phyloP scores from a whole-genome alignment of 2,797 vertebrate genomes.

The Loris lydekkerianus region DNA sequence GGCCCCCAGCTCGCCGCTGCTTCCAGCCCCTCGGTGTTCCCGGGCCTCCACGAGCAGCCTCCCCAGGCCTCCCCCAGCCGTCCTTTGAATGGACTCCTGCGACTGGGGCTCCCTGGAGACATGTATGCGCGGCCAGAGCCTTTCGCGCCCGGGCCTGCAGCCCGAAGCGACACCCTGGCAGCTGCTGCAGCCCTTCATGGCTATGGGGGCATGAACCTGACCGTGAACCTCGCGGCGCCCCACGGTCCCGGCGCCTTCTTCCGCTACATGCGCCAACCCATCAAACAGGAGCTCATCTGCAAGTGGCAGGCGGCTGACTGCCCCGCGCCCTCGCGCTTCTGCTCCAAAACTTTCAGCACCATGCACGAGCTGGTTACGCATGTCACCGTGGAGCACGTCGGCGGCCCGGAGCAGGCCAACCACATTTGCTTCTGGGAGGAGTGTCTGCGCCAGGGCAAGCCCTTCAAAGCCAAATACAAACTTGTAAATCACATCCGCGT shows the following conservation, averaged over 20 bases:
- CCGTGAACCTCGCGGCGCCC: slow-evolving; percentile 95
- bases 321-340: slow-evolving; percentile 93
- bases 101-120: slow-evolving; percentile 98
- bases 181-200: slow-evolving; percentile 94
- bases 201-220: slow-evolving; percentile 97
- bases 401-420: slow-evolving; percentile 97
- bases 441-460: slow-evolving; percentile 97
- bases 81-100: slow-evolving; percentile 98
- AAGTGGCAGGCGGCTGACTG: slow-evolving; percentile 96
- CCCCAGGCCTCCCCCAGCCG: slow-evolving; percentile 96
- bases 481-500: slow-evolving; percentile 99
- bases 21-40: slow-evolving; percentile 95
- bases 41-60: slow-evolving; percentile 96
- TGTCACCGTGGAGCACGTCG: slow-evolving; percentile 98
- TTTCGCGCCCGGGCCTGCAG: slow-evolving; percentile 95
- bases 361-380: slow-evolving; percentile 99
- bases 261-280: slow-evolving; percentile 98
- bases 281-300: slow-evolving; percentile 99
- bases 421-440: slow-evolving; percentile 99
- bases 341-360: slow-evolving; percentile 97
- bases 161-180: slow-evolving; percentile 96
- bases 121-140: slow-evolving; percentile 98
- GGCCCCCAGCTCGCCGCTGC: slow-evolving; percentile 94
- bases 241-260: slow-evolving; percentile 97
- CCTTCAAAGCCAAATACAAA: slow-evolving; percentile 99